Evolutionary conservation across 30 jellyfish, hydroid and myxozoan genomes (phyloP), one percentile per base, ranked within the genome.

Genomic region (Nemopilema nomurai): DNA sequence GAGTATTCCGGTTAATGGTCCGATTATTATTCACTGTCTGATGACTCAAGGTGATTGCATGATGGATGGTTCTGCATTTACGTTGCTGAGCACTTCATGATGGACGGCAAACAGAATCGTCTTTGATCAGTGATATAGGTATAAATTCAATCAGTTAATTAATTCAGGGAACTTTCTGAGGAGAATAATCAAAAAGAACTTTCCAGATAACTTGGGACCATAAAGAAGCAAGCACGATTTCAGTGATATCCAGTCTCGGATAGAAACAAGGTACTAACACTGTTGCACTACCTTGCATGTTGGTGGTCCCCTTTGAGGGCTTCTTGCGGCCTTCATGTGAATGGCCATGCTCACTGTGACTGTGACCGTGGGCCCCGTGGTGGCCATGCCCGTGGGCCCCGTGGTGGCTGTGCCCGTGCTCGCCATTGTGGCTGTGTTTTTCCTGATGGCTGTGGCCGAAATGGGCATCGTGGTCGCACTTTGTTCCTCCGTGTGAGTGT

Each of bases 231-330:
- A n/a, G n/a, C n/a, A 41, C 6, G 57, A 41, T 41, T 41, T 41
- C 13, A 41, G 13, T 41, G 57, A 3, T 41, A 13, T 13, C 57
- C 57, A 3, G 57, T 41, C 13, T 41, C 9, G 57, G 57, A 41
- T 41, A 41, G 9, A 41, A 41, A 41, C 9, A 41, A 3, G 57
- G 57, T n/a, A n/a, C n/a, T n/a, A n/a, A n/a, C n/a, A n/a, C n/a
- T n/a, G n/a, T n/a, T n/a, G 4, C 19, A 26, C 0, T 50, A 91
- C 97, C 97, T 86, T 91, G 97, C 97, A 91, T 91, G 87, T 91
- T 91, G 1, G 97, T 84, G 18, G 91, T 91, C 30, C 96, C 88
- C 31, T 86, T 71, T 31, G 90, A 74, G 16, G 26, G 83, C 76
- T 80, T 81, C 68, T 77, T 77, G 27, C 75, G 28, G 62, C 31